Evolutionary conservation across 1,140 invertebrate species (phyloP).

Genomic region (Maconellicoccus hirsutus): DNA sequence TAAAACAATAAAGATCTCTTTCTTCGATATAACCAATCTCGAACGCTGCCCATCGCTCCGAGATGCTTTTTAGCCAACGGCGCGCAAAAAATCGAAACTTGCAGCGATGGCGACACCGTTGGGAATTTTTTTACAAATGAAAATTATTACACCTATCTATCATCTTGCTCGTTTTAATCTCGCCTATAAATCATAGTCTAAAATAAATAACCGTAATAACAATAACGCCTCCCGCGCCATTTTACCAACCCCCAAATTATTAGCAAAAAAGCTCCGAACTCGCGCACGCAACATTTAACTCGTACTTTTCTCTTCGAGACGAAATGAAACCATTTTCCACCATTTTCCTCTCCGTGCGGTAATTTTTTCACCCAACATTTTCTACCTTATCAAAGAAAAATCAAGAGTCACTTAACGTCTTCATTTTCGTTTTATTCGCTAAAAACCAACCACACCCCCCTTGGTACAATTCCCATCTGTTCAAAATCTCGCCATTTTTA

Average conservation of each 20-base stretch:
- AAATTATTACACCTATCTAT: conserved; percentile 1
- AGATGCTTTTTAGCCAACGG: no score
- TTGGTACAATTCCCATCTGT: no score
- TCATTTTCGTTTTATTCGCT: not conserved
- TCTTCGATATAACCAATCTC: no score
- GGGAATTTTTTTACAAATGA: not conserved
- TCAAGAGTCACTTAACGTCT: conserved; percentile 7
- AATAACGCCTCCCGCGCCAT: not conserved
- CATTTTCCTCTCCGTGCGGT: no score
- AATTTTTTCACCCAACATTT: not conserved
- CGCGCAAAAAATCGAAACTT: no score
- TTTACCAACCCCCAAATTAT: not conserved
- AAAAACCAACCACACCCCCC: no score
- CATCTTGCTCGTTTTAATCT: not conserved
- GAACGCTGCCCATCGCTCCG: no score
- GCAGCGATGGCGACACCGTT: not conserved
- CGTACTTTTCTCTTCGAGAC: not conserved
- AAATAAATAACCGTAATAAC: conserved; percentile 5
- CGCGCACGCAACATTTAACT: conserved; percentile 2
- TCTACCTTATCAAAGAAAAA: conserved; percentile 9
- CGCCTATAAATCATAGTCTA: not conserved
- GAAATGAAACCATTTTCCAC: conserved; percentile 3
- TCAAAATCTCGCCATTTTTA: no score
- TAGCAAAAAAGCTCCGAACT: not conserved
- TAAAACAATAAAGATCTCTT: no score